These are phyloP conservation scores for Oegoconia quadripuncta DNA, from an alignment of 2,888 invertebrate species.

Conservation along the genomic window DNA sequence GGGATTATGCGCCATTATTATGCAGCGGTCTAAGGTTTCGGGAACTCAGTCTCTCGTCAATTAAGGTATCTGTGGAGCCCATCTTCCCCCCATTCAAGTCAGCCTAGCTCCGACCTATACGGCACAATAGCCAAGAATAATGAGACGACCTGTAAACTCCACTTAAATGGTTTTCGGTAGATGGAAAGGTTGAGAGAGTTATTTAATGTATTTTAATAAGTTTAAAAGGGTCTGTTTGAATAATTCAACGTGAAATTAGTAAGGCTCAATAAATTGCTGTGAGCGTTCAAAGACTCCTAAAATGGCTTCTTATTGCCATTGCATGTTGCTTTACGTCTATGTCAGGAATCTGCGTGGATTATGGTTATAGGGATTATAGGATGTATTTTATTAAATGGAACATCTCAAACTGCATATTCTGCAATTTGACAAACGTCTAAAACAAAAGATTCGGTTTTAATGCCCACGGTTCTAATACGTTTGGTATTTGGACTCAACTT, in stretches of 20 bases:
- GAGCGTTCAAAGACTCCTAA: conserved; percentile 3
- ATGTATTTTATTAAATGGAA: no score
- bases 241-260: conserved; percentile 11
- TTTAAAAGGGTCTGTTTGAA: conserved; percentile 23
- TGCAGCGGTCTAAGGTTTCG: conserved; percentile 73
- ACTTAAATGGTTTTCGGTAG: conserved; percentile 56
- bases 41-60: conserved; percentile 73
- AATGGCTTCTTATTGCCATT: neutral
- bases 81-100: conserved; percentile 61
- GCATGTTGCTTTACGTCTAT: neutral
- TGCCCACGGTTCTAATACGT: no score
- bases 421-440: no score
- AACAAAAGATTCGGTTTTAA: no score
- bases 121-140: conserved; percentile 68
- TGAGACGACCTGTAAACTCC: conserved; percentile 50
- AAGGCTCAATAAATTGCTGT: conserved; percentile 4
- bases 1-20: conserved; percentile 75
- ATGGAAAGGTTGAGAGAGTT: conserved; percentile 42
- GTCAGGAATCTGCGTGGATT: neutral
- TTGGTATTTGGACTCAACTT: no score
- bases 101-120: conserved; percentile 40
- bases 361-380: no score
- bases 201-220: conserved; percentile 39
- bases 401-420: no score
- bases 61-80: conserved; percentile 71